phyloP scores from a whole-genome alignment of 2,888 invertebrate species.

The Melieria picta region DNA sequence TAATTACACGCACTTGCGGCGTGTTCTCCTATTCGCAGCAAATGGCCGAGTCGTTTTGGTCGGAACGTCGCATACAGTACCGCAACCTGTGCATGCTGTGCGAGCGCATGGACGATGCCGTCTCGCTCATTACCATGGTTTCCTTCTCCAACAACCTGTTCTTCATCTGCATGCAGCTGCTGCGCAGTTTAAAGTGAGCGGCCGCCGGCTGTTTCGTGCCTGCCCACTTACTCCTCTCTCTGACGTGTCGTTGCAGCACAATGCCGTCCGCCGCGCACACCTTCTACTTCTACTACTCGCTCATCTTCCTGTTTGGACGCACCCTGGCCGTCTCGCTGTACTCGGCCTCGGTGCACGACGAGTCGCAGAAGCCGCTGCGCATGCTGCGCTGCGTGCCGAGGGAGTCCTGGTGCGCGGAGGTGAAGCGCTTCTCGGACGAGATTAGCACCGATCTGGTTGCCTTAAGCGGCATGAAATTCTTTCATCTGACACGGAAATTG shows the following conservation, averaged over 20 bases:
- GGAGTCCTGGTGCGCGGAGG: conserved; percentile 67
- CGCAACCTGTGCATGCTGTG: conserved; percentile 68
- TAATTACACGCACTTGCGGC: neutral
- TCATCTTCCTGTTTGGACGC: conserved; percentile 69
- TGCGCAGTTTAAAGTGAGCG: conserved; percentile 67
- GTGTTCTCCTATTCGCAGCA: conserved; percentile 44
- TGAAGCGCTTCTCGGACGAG: conserved; percentile 63
- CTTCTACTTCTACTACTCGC: conserved; percentile 70
- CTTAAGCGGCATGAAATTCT: conserved; percentile 64
- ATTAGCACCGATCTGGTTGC: conserved; percentile 62
- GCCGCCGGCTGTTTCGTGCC: neutral
- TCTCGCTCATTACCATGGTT: conserved; percentile 68
- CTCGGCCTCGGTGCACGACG: conserved; percentile 70
- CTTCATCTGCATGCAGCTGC: conserved; percentile 71
- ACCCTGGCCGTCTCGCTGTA: conserved; percentile 70
- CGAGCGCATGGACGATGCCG: conserved; percentile 67
- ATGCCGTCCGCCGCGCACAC: conserved; percentile 64
- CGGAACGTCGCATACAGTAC: conserved; percentile 68
- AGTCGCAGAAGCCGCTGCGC: conserved; percentile 66
- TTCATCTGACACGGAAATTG: conserved; percentile 62
- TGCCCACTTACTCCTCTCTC: conserved; percentile 1
- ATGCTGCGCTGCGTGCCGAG: conserved; percentile 66
- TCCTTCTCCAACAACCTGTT: conserved; percentile 71
- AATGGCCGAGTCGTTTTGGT: conserved; percentile 66
- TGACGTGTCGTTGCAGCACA: conserved; percentile 46